These are phyloP conservation scores for Cancer borealis DNA, from an alignment of 2,888 invertebrate genomes.

Conservation along the genomic window DNA sequence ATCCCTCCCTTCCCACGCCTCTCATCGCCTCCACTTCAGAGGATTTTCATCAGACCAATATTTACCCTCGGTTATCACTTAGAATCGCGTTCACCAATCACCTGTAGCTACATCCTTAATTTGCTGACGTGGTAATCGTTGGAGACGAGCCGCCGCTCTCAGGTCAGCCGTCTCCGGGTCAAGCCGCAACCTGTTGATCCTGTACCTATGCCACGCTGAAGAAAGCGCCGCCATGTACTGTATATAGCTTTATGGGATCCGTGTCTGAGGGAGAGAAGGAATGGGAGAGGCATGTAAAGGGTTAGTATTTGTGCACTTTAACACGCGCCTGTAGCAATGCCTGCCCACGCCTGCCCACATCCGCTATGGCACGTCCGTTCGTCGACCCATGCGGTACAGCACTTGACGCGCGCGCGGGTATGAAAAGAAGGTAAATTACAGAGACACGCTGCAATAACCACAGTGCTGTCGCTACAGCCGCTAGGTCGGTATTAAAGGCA, in stretches of 20 bases:
- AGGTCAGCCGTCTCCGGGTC: neutral
- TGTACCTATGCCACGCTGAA: neutral
- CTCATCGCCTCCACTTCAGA: slow-evolving; percentile 22
- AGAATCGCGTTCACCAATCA: slow-evolving; percentile 52
- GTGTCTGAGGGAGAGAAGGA: neutral
- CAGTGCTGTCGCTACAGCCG: slow-evolving; percentile 35
- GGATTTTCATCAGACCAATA: slow-evolving; percentile 58
- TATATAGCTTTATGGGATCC: neutral
- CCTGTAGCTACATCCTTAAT: neutral
- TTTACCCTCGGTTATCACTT: slow-evolving; percentile 49
- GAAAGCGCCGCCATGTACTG: neutral
- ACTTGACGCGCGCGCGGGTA: slow-evolving; percentile 23
- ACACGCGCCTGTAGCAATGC: neutral
- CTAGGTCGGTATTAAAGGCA: slow-evolving; percentile 55
- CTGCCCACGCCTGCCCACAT: neutral
- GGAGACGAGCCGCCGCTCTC: slow-evolving; percentile 41
- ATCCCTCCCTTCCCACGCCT: neutral
- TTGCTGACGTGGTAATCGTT: slow-evolving; percentile 47
- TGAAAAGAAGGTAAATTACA: slow-evolving; percentile 55
- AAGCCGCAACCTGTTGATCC: neutral
- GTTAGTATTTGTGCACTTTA: neutral
- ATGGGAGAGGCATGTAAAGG: neutral
- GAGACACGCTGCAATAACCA: slow-evolving; percentile 47
- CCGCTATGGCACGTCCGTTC: neutral
- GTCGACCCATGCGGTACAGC: slow-evolving; percentile 8